Percentiles rank a stretch among this genome's conserved stretches.
These are phyloP conservation scores for Paraplagusia blochii DNA, from an alignment of 2,113 vertebrate species.

Conservation along the genomic window DNA sequence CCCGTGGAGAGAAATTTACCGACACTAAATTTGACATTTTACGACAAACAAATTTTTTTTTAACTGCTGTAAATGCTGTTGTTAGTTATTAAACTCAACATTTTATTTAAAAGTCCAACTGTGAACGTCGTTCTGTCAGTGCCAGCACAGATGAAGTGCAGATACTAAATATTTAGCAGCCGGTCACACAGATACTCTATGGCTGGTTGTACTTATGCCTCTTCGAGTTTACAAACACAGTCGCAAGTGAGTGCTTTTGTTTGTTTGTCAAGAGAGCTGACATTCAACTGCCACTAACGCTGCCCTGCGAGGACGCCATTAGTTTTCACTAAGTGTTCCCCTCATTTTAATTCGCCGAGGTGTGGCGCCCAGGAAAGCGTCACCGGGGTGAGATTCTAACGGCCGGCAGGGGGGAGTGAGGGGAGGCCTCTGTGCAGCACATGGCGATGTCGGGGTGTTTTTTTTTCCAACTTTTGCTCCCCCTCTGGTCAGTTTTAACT, in stretches of 20 bases:
- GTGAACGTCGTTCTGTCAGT: slow-evolving; percentile 1
- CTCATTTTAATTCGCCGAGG: slow-evolving; percentile 65
- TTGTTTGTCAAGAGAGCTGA: slow-evolving; percentile 23
- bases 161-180: background rate
- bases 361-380: slow-evolving; percentile 52
- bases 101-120: background rate
- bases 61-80: too few relatives aligned
- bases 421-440: too few relatives aligned
- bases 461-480: too few relatives aligned
- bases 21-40: too few relatives aligned
- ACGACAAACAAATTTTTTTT: too few relatives aligned
- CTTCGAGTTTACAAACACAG: slow-evolving; percentile 5
- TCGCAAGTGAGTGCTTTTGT: slow-evolving; percentile 27
- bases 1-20: too few relatives aligned
- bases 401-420: too few relatives aligned
- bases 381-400: slow-evolving; percentile 54
- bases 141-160: slow-evolving; percentile 1
- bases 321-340: slow-evolving; percentile 60
- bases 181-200: background rate
- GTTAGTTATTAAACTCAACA: too few relatives aligned
- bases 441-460: too few relatives aligned
- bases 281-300: slow-evolving; percentile 28
- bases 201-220: slow-evolving; percentile 6
- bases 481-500: slow-evolving; percentile 10
- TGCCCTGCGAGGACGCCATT: slow-evolving; percentile 31